Base-by-base conservation (phyloP, 2,113 vertebrate species). In the Solea solea region DNA sequence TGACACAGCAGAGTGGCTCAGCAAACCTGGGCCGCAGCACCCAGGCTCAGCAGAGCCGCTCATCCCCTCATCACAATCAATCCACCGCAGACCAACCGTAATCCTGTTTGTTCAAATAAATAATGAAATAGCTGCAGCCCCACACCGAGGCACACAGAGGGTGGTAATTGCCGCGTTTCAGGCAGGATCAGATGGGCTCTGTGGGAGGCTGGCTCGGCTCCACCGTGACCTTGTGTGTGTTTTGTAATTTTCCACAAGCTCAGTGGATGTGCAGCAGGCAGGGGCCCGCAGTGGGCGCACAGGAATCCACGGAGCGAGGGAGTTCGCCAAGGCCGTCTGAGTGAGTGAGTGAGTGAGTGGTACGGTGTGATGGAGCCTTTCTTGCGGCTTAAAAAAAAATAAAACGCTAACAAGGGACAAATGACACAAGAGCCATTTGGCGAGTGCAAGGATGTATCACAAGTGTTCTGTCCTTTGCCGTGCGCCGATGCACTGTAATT, bases 101-200 rank as follows among this genome's bases (percentile, higher is more conserved):
- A 92, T 93, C 90, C 90, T 86, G 81, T 92, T 92, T 91, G 88
- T 90, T 89, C 86, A 90, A 90, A 92, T 90, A 93, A 93, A 93
- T 92, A 93, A 93, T 91, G 85, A 90, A 93, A 87, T 69, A 67
- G 86, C 84, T 56, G 78, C 79, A 72, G 81, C 79, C 87, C 64
- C 87, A 82, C 87, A 80, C 28, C 16, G 64, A 79, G 80, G 83
- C 78, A 52, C 83, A 66, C 85, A 57, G 83, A 74, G 86, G 86
- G 86, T 74, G 86, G 91, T 93, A 92, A 93, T 92, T 91, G 91
- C 87, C 53, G 84, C 83, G 69, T 90, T 92, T 91, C 87, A 85
- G 87, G 63, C 76, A 61, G 80, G 89, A 93, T 93, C 92, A 91
- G 89, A 93, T 90, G 90, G 87, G 88, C 90, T 89, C 89, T 57